Base-by-base conservation (phyloP, 2,113 vertebrate species). In the Pitta sordida region DNA sequence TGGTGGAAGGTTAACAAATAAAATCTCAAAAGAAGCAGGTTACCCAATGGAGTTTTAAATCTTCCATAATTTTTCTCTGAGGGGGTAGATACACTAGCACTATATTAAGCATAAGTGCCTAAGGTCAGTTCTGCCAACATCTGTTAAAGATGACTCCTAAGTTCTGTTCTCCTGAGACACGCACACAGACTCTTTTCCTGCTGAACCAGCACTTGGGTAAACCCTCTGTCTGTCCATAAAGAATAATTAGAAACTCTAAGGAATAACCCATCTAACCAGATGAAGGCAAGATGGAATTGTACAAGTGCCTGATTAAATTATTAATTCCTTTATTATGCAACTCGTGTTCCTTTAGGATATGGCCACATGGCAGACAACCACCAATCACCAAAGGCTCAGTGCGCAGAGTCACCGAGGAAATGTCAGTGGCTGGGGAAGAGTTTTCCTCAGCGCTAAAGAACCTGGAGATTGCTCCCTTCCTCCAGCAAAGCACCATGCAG, bases 301-400 rank as follows among this genome's bases (percentile, higher is more conserved):
- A 26, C 52, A 94, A 94, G 19, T 86, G 62, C 37, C 53, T 87
- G 46, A 78, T 91, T 82, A 91, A 91, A 87, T 59, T 82, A 94
- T 69, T 74, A 84, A 83, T 86, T 83, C 22, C 62, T 94, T 78
- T 62, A 44, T 78, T 73, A 84, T 14, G 74, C 22, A 85, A 12
- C 55, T 18, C 55, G 56, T 36, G 63, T 8, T 83, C 67, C 27
- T 76, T 77, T 11, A 87, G 74, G 49, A 90, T 32, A 51, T 14
- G 15, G 46, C n/a, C 65, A 41, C 52, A 68, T 27, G 58, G 79
- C 41, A 69, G 79, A 80, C 36, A 27, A n/a, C 15, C 14, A 48
- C 12, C 7, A 3, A 8, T 60, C 81, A 64, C 58, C 41, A 29
- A 36, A 49, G 70, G 24, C 27, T 59, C 4, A 9, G 46, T n/a